Evolutionary conservation across 1,140 invertebrate genomes (phyloP), one percentile per base, ranked within the genome.

Genomic region (Varroa destructor): DNA sequence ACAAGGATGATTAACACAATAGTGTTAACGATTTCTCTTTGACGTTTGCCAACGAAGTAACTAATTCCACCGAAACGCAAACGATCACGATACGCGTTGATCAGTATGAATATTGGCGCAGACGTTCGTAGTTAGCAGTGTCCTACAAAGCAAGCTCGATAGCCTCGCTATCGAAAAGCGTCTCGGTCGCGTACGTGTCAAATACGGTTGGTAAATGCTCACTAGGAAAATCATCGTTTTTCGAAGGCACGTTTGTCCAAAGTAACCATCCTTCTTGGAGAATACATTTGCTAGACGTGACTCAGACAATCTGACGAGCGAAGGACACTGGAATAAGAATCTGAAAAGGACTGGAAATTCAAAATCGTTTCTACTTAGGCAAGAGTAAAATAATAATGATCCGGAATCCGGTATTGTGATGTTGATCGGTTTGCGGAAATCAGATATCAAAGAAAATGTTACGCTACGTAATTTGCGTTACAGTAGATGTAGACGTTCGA

Each of bases 111-210:
- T 95, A 81, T 0, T 91, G 91, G 75, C 93, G 82, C 1, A 98
- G 82, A 77, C 92, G 82, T 80, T 97, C 93, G 77, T 97, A 98
- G 80, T 96, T 93, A 1, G 90, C 89, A 6, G 93, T 96, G 77
- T 97, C 93, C 92, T 92, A 97, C 5, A 96, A 79, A 4, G 55
- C 71, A 14, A 72, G 42, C 5, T 58, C 58, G 3, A 72, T 55
- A 5, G 55, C 67, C 6, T 55, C 42, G 8, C 54, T 57, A 1
- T 67, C 56, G 5, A 70, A n/a, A 0, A 67, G 40, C 25, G 72
- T 56, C 8, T 70, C 61, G 25, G 71, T 56, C n/a, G 5, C 14
- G 10, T 74, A 72, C 25, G 71, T 71, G 25, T 72, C 71, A 14
- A 56, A 72, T 36, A 74, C 61, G 14, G 61, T 67, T 12, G 61